Evolutionary conservation across 2,113 vertebrate genomes (phyloP), one percentile per base, ranked within the genome.

Genomic region (Tichodroma muraria): DNA sequence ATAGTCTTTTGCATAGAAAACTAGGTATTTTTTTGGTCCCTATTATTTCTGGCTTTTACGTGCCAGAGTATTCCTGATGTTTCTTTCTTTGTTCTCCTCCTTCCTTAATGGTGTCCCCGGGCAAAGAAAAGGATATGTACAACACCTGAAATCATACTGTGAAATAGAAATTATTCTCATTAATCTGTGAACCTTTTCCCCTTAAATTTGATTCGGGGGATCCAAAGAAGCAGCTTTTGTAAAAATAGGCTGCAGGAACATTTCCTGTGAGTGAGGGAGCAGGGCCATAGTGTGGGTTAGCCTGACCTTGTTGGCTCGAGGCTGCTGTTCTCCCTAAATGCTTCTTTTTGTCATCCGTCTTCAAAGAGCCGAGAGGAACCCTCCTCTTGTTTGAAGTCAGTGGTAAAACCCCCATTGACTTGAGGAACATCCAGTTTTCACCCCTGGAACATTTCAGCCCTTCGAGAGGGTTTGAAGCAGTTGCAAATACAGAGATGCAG

Each of bases 401-500:
- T 90, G 93, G 56, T 59, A 75, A 95, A 95, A 52, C 77, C 83
- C 72, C 65, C 80, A 61, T 7, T 95, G 90, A 94, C 82, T 86
- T 2, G 0, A 76, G 82, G 30, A 80, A 76, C 83, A 49, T 93
- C 38, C 69, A 72, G 42, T 76, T 93, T 81, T 94, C 60, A 90
- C 52, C 45, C 64, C 53, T 30, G 76, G 69, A 93, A 75, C n/a
- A 23, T 76, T 66, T 71, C 72, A 92, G 50, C 88, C 82, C 72
- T 93, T 38, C 2, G 35, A 78, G 91, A 60, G 65, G 71, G 63
- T 57, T 73, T 84, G 68, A 80, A 94, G 37, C 63, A 44, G 31
- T 23, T 80, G 66, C 2, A 37, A 20, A 23, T 1, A 0, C 15
- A 45, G 65, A 88, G 88, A 49, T 61, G 40, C 27, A 35, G 63